Evolutionary conservation across 2,113 vertebrate species (phyloP).

Genomic region (Meleagris gallopavo): DNA sequence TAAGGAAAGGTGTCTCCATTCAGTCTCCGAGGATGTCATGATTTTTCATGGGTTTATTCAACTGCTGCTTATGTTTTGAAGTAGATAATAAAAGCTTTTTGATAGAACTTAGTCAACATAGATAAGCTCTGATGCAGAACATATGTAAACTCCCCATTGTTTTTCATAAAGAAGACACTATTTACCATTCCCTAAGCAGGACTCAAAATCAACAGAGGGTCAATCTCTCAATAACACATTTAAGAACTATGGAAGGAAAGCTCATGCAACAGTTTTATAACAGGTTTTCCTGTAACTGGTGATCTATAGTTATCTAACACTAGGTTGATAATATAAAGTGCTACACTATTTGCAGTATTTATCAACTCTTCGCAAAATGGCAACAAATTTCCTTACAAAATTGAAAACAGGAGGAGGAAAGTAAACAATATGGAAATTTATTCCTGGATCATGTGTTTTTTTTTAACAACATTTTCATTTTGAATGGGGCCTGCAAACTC

Average conservation of each 20-base stretch:
- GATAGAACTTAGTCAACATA: no score
- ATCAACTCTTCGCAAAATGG: not conserved
- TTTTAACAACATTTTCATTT: not conserved
- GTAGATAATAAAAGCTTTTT: no score
- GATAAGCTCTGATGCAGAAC: no score
- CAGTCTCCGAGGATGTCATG: no score
- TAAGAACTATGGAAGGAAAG: not conserved
- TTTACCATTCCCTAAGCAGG: no score
- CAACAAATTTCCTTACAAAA: not conserved
- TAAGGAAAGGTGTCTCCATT: no score
- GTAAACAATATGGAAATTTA: not conserved
- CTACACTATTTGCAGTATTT: not conserved
- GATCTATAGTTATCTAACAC: not conserved
- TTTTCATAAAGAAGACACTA: no score
- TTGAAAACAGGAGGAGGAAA: not conserved
- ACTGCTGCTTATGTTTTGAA: no score
- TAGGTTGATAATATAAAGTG: not conserved
- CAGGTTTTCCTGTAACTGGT: not conserved
- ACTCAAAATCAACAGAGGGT: fast-evolving
- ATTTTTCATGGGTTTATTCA: no score
- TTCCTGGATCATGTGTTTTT: not conserved
- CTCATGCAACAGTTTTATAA: not conserved
- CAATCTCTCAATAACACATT: not conserved
- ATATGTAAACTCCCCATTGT: no score
- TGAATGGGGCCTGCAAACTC: not conserved